Evolutionary conservation across 2,888 invertebrate species (phyloP).

Genomic region (Allolobophora icterica): DNA sequence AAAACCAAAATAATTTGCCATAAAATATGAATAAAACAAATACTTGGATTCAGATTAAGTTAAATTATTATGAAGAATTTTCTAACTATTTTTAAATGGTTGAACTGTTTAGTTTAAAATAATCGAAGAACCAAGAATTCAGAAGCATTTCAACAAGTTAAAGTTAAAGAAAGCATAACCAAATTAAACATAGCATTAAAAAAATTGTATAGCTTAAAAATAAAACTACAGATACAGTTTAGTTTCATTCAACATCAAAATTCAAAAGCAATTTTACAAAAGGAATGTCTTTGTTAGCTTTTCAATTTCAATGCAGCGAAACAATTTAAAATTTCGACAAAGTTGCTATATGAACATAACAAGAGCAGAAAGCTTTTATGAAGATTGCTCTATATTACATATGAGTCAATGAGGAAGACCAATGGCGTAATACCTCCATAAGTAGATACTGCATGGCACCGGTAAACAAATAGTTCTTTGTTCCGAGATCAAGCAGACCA

Average conservation of each 20-base stretch:
- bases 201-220: not conserved
- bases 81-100: too few species aligned
- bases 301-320: not conserved
- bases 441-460: slow-evolving; percentile 71
- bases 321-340: not conserved
- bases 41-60: too few species aligned
- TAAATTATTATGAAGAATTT: too few species aligned
- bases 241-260: not conserved
- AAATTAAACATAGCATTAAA: too few species aligned
- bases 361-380: not conserved
- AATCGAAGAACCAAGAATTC: too few species aligned
- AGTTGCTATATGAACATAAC: not conserved
- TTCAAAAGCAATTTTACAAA: not conserved
- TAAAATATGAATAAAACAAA: too few species aligned
- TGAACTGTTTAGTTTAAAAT: too few species aligned
- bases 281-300: not conserved
- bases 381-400: not conserved
- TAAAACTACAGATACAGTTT: not conserved
- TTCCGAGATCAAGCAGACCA: slow-evolving; percentile 71
- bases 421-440: slow-evolving; percentile 69
- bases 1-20: too few species aligned
- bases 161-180: too few species aligned
- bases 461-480: slow-evolving; percentile 71
- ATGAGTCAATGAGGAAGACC: not conserved
- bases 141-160: too few species aligned